These are phyloP conservation scores for Propithecus deckenii DNA, from an alignment of 2,797 vertebrate genomes.

Conservation along the genomic window DNA sequence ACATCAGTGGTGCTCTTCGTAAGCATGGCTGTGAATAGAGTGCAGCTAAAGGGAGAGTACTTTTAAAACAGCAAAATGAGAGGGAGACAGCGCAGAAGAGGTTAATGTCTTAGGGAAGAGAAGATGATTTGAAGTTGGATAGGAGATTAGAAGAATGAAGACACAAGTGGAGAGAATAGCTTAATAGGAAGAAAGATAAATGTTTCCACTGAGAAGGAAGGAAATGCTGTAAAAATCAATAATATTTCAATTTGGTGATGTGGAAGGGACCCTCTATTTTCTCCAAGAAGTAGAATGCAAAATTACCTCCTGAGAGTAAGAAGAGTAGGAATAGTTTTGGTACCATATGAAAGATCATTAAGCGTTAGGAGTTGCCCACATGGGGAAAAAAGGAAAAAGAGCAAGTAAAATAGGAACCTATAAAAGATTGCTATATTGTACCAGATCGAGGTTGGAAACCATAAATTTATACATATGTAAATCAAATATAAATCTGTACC, in stretches of 20 bases:
- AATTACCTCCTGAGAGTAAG: not conserved
- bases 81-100: not conserved
- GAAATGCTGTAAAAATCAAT: not conserved
- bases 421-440: not conserved
- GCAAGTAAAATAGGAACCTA: not conserved
- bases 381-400: not conserved
- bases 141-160: not conserved
- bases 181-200: not conserved
- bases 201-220: not conserved
- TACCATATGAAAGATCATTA: not conserved
- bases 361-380: not conserved
- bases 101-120: not conserved
- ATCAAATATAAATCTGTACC: not conserved
- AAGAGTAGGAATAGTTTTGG: not conserved
- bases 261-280: not conserved
- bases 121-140: not conserved
- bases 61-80: not conserved
- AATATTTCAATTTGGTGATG: not conserved
- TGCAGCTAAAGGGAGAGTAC: not conserved
- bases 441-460: not conserved
- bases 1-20: not conserved
- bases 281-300: not conserved
- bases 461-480: not conserved
- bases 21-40: not conserved
- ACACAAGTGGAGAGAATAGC: not conserved